These are phyloP conservation scores for Pelvicachromis taeniatus DNA, from an alignment of 2,113 vertebrate species.

Conservation along the genomic window DNA sequence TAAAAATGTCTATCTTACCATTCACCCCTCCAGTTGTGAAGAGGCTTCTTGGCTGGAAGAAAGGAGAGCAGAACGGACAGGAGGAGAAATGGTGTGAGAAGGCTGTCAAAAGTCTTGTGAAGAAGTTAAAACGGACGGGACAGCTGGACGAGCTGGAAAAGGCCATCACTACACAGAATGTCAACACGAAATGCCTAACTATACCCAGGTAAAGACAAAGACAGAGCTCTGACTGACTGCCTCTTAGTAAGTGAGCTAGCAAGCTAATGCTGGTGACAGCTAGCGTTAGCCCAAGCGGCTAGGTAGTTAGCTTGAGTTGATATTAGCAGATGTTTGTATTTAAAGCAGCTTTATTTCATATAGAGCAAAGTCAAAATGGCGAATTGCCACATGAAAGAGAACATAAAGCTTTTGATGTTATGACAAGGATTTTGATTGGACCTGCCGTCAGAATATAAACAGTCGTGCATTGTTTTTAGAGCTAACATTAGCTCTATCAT, in stretches of 20 bases:
- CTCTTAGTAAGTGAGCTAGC: not conserved
- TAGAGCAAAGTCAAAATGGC: not conserved
- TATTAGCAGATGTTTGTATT: not conserved
- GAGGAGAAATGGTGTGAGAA: slow-evolving; percentile 99
- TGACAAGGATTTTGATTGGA: not conserved
- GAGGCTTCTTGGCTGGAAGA: slow-evolving; percentile 96
- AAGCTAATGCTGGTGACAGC: slow-evolving; percentile 14
- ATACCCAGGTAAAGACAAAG: slow-evolving; percentile 84
- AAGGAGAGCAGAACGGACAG: slow-evolving; percentile 95
- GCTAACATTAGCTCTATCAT: slow-evolving; percentile 9
- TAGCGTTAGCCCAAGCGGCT: not conserved
- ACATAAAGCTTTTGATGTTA: not conserved
- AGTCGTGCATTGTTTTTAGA: not conserved
- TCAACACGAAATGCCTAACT: slow-evolving; percentile 94
- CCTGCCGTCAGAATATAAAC: not conserved
- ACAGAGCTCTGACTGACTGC: not conserved
- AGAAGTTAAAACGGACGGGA: slow-evolving; percentile 97
- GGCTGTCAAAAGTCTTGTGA: slow-evolving; percentile 96
- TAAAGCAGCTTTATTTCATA: not conserved
- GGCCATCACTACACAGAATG: slow-evolving; percentile 91
- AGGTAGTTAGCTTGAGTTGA: slow-evolving; percentile 21
- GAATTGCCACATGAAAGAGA: accelerated
- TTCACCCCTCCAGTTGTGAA: slow-evolving; percentile 97
- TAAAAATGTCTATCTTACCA: slow-evolving; percentile 91
- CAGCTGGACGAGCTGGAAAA: slow-evolving; percentile 97